Base-by-base conservation (phyloP, 2,113 vertebrate genomes). In the Etia nguti region DNA sequence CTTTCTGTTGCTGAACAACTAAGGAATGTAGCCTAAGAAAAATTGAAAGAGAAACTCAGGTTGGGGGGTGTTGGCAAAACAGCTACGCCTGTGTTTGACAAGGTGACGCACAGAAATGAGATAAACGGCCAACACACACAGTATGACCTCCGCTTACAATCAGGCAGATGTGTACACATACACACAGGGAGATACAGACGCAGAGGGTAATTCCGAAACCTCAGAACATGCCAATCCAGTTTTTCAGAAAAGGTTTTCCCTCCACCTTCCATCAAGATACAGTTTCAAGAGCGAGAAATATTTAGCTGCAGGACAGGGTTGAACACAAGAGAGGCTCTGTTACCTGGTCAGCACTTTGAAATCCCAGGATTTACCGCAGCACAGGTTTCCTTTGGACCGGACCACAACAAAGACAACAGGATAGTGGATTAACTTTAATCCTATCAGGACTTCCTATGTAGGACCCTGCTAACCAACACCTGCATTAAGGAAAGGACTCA, bases 361-460 rank as follows among this genome's bases (percentile, higher is more conserved):
- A 90, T 86, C 46, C 29, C 20, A 56, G 87, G 87, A 90, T 87
- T 90, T 90, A 88, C 57, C 36, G 22, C 54, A 86, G 81, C 34
- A 15, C 84, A 79, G 82, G 55, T 86, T 89, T 92, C 80, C 77
- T 75, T 85, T 85, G 86, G 86, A 92, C 50, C 15, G 3, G 75
- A 86, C 84, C 3, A 26, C 82, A 88, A 75, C 56, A 83, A 80
- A 90, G 86, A 90, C 93, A 89, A 87, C 65, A 56, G 86, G 86
- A 89, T 55, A 79, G 86, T 90, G 90, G 93, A 95, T 95, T 95
- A 95, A 70, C 83, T 81, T 88, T 92, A 95, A 96, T 96, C 90
- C 89, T 73, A 57, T 92, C 90, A 88, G 88, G 62, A 85, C 75
- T 89, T 87, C 83, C 90, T 55, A 80, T 91, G 88, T 36, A 56